phyloP scores from a whole-genome alignment of 2,797 vertebrate species.

The Scleropages formosus region DNA sequence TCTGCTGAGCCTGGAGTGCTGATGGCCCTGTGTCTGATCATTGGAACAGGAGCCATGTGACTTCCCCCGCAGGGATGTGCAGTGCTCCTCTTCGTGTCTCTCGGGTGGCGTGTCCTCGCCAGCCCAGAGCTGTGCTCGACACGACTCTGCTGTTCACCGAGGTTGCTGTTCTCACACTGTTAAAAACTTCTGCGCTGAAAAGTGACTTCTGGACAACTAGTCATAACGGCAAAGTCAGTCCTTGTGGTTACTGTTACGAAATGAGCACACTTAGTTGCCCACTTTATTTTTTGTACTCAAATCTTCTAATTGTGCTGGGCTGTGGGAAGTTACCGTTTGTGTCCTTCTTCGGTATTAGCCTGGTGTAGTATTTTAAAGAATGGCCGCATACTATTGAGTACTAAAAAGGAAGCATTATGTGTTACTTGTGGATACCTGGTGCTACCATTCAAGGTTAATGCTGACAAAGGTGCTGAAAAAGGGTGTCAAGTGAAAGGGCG shows the following conservation, averaged over 20 bases:
- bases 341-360: not conserved
- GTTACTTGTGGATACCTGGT: no score
- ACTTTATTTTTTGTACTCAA: slow-evolving; percentile 12
- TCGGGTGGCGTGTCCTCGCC: not conserved
- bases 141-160: no score
- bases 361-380: not conserved
- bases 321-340: slow-evolving; percentile 14
- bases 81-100: not conserved
- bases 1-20: not conserved
- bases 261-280: not conserved
- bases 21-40: not conserved
- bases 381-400: slow-evolving; percentile 9
- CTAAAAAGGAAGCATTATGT: no score
- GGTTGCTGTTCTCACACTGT: not conserved
- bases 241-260: not conserved
- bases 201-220: not conserved
- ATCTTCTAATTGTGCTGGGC: slow-evolving; percentile 43
- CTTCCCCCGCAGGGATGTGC: not conserved
- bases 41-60: not conserved
- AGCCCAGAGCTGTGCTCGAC: not conserved
- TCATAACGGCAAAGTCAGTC: not conserved
- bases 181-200: not conserved
- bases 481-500: no score
- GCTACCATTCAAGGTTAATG: no score
- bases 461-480: no score